A percentile compares a stretch with the other conserved stretches of the same genome.
Evolutionary conservation across 2,797 vertebrate species (phyloP).

Genomic region (Argyrosomus regius): DNA sequence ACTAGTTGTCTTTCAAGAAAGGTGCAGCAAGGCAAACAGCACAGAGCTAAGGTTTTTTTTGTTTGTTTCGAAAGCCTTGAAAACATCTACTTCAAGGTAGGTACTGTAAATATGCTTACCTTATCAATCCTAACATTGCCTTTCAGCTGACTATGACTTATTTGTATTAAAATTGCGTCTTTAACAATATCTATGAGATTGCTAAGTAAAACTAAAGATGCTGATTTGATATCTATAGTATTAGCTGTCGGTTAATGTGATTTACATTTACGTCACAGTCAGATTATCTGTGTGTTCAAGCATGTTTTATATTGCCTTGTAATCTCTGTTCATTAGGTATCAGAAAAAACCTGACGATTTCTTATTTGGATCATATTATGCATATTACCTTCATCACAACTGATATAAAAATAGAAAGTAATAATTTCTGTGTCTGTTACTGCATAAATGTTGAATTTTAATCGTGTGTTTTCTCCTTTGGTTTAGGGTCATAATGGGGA

Average conservation of each 20-base stretch:
- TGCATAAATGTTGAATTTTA: background rate
- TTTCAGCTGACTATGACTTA: fast-evolving
- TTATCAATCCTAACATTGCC: background rate
- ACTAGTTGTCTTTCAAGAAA: background rate
- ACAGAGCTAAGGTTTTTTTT: background rate
- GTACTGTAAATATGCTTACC: conserved; percentile 21
- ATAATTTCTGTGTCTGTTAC: background rate
- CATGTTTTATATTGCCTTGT: background rate
- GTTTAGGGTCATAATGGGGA: conserved; percentile 19
- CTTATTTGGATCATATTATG: background rate
- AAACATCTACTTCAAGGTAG: conserved; percentile 32
- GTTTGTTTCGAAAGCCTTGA: background rate
- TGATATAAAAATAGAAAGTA: background rate
- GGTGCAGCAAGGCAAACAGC: background rate
- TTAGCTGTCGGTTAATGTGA: background rate
- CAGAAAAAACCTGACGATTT: background rate
- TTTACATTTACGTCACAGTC: background rate
- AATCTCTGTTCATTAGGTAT: background rate
- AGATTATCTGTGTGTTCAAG: background rate
- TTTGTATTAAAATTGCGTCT: background rate
- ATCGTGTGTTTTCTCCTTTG: background rate
- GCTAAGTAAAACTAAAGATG: background rate
- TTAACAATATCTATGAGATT: background rate
- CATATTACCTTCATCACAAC: too few relatives aligned
- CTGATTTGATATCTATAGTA: background rate